A percentile compares a stretch with the other conserved stretches of the same genome.
Conservation (phyloP, 2,888 invertebrate genomes). For the Malachius bipustulatus region DNA sequence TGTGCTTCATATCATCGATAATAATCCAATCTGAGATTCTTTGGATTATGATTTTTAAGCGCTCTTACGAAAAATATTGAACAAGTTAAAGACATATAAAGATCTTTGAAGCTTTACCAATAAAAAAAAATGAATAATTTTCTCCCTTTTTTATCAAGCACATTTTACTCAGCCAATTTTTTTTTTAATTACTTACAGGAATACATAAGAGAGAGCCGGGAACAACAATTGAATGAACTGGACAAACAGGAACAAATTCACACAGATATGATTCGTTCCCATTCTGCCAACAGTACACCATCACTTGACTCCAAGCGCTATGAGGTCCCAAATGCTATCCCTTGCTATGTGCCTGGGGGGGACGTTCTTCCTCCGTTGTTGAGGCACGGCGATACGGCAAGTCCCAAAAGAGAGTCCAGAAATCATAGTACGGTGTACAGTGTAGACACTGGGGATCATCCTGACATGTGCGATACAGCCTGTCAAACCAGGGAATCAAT, state of each 20-base stretch:
- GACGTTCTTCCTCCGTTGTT: conserved; percentile 35
- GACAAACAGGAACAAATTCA: conserved; percentile 36
- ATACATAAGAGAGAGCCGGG: conserved; percentile 66
- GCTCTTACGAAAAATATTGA: too few relatives aligned
- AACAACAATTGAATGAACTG: conserved; percentile 62
- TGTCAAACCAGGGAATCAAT: conserved; percentile 78
- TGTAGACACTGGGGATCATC: conserved; percentile 31
- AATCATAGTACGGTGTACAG: conserved; percentile 30
- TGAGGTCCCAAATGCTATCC: conserved; percentile 25
- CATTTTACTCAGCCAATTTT: too few relatives aligned
- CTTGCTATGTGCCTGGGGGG: conserved; percentile 40
- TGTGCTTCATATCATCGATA: too few relatives aligned
- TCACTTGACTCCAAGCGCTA: conserved; percentile 28
- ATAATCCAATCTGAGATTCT: too few relatives aligned
- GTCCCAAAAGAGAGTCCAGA: conserved; percentile 28
- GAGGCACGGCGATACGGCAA: conserved; percentile 28
- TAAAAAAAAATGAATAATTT: too few relatives aligned
- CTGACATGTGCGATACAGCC: conserved; percentile 59
- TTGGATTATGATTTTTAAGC: too few relatives aligned
- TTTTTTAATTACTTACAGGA: too few relatives aligned
- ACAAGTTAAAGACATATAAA: too few relatives aligned
- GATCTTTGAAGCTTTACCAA: too few relatives aligned
- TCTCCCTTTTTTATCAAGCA: too few relatives aligned
- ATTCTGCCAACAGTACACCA: conserved; percentile 25
- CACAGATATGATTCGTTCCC: conserved; percentile 19